Conservation (phyloP, 1,140 invertebrate species). For the Eubasilissa regina region DNA sequence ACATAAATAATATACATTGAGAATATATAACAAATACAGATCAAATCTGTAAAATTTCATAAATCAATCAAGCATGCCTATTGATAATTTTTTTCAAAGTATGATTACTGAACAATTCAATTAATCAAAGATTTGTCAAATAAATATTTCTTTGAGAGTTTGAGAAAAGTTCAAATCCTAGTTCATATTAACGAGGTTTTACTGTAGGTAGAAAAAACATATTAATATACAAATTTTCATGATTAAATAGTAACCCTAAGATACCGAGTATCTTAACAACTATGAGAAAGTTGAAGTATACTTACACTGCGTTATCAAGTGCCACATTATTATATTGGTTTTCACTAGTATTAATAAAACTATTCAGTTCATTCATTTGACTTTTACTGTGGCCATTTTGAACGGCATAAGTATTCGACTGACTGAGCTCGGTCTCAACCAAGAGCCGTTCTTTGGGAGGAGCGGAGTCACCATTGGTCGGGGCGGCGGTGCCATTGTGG, state of each 20-base stretch:
- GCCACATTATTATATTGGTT: conserved; percentile 58
- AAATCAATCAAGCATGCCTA: too few species aligned
- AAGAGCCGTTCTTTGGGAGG: conserved; percentile 39
- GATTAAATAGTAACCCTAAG: neutral
- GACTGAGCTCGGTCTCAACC: conserved; percentile 37
- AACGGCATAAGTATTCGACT: conserved; percentile 53
- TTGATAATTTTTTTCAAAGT: too few species aligned
- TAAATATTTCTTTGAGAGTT: too few species aligned
- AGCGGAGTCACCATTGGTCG: conserved; percentile 49
- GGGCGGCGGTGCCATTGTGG: conserved; percentile 50
- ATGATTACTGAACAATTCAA: too few species aligned
- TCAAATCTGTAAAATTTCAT: too few species aligned
- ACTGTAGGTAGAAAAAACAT: too few species aligned
- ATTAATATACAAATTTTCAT: too few species aligned
- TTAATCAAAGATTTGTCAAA: too few species aligned
- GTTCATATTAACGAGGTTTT: too few species aligned
- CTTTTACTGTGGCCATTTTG: conserved; percentile 60
- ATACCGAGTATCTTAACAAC: neutral
- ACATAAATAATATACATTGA: too few species aligned
- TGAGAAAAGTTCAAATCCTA: too few species aligned
- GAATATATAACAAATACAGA: too few species aligned
- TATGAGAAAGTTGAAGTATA: conserved; percentile 39
- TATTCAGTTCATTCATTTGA: conserved; percentile 59
- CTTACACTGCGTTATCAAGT: conserved; percentile 60
- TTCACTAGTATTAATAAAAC: conserved; percentile 58